A percentile compares a stretch with the other conserved stretches of the same genome.
phyloP scores from a whole-genome alignment of 2,113 vertebrate species.

The Colistium nudipinnis region DNA sequence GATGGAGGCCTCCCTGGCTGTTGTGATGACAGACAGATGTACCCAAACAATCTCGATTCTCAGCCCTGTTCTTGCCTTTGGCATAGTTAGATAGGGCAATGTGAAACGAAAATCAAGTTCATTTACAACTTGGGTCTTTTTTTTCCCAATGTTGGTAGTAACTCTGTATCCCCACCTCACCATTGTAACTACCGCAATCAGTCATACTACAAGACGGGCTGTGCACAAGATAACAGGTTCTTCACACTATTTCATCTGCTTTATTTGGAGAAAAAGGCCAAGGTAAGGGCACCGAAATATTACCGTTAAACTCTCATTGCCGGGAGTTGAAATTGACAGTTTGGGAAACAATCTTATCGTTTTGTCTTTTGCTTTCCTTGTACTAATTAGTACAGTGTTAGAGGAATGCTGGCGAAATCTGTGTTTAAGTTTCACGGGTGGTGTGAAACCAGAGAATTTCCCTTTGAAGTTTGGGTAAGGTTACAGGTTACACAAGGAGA shows the following conservation, averaged over 20 bases:
- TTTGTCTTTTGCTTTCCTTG: no score
- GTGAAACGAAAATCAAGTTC: no score
- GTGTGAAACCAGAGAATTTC: constrained; percentile 1
- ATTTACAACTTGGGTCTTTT: no score
- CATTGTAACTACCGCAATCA: background rate
- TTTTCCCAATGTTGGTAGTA: background rate
- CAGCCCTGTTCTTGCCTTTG: no score
- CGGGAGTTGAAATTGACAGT: background rate
- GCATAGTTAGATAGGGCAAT: no score
- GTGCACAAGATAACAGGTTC: background rate
- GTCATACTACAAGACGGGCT: background rate
- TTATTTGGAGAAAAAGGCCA: background rate
- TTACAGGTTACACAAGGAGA: constrained; percentile 14
- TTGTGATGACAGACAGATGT: no score
- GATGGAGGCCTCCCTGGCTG: no score
- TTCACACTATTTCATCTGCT: background rate
- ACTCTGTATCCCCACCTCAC: background rate
- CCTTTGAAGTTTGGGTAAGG: background rate
- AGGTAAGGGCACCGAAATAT: background rate
- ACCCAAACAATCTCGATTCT: no score
- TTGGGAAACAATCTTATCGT: background rate
- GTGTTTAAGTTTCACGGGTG: background rate
- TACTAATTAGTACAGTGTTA: background rate
- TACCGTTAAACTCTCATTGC: background rate
- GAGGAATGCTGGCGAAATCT: background rate